A percentile compares a stretch with the other conserved stretches of the same genome.
Conservation (phyloP, 2,888 invertebrate species). For the Aphidoletes aphidimyza region DNA sequence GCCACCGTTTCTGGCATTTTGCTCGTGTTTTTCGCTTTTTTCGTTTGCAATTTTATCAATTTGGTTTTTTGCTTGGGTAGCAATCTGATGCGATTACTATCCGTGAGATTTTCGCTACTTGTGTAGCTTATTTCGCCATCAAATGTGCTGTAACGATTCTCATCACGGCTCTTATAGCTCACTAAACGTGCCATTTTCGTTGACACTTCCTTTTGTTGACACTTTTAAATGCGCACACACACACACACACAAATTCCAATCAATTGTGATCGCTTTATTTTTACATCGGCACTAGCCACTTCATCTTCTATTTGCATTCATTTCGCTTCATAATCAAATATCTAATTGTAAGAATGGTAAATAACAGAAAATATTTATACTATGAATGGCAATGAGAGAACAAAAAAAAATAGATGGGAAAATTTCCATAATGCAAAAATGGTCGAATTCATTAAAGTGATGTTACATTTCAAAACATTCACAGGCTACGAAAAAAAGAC, state of each 20-base stretch:
- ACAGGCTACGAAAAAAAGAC: too few relatives aligned
- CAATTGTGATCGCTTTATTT: not conserved
- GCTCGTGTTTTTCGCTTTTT: not conserved
- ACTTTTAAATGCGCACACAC: not conserved
- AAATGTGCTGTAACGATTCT: conserved; percentile 59
- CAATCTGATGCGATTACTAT: not conserved
- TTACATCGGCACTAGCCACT: not conserved
- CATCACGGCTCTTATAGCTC: conserved; percentile 58
- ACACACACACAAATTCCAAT: not conserved
- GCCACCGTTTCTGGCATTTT: conserved; percentile 9
- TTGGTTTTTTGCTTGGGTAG: not conserved
- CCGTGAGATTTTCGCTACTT: conserved; percentile 45
- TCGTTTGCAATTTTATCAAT: not conserved
- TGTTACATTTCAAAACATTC: too few relatives aligned
- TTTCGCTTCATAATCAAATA: not conserved
- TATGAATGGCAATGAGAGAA: too few relatives aligned
- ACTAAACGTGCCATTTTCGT: conserved; percentile 59
- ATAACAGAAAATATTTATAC: not conserved
- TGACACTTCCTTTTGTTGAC: not conserved
- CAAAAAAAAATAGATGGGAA: too few relatives aligned
- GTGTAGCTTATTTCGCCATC: conserved; percentile 56
- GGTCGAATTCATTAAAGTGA: too few relatives aligned
- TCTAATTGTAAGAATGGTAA: not conserved
- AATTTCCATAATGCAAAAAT: not conserved
- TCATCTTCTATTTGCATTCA: not conserved